Percentiles rank a stretch among this genome's conserved stretches.
These are phyloP conservation scores for Trichosurus vulpecula DNA, from an alignment of 2,797 vertebrate genomes.

Conservation along the genomic window DNA sequence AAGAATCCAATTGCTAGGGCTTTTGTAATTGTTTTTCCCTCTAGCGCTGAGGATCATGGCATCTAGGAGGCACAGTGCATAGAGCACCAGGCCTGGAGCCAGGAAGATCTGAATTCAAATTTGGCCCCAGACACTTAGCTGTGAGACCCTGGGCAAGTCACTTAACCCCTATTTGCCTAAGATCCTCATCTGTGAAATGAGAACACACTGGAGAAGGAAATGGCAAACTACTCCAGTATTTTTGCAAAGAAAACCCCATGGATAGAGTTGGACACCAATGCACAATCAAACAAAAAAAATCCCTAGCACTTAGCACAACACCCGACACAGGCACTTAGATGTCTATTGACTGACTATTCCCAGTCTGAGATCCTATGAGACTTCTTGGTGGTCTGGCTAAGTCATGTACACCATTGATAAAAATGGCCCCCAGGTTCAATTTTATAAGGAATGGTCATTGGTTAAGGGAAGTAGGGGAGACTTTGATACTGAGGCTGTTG, in stretches of 20 bases:
- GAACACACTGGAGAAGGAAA: neutral
- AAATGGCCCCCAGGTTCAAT: neutral
- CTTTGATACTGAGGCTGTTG: conserved; percentile 12
- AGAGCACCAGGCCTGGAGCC: neutral
- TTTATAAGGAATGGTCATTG: neutral
- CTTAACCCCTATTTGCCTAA: neutral
- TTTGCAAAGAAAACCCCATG: neutral
- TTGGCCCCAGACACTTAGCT: neutral
- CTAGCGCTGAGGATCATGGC: neutral
- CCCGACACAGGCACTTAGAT: neutral
- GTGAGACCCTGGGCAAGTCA: neutral
- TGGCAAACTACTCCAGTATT: neutral
- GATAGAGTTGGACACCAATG: neutral
- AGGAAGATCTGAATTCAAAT: neutral
- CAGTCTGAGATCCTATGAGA: neutral
- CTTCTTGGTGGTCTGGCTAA: neutral
- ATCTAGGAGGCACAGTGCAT: neutral
- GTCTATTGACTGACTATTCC: neutral
- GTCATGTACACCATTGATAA: neutral
- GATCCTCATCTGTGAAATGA: neutral
- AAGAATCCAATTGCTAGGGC: neutral
- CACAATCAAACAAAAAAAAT: neutral
- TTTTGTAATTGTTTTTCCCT: neutral
- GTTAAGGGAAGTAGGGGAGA: neutral
- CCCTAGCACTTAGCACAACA: neutral